Conservation (phyloP, 2,888 invertebrate species). For the Meandrusa payeni region DNA sequence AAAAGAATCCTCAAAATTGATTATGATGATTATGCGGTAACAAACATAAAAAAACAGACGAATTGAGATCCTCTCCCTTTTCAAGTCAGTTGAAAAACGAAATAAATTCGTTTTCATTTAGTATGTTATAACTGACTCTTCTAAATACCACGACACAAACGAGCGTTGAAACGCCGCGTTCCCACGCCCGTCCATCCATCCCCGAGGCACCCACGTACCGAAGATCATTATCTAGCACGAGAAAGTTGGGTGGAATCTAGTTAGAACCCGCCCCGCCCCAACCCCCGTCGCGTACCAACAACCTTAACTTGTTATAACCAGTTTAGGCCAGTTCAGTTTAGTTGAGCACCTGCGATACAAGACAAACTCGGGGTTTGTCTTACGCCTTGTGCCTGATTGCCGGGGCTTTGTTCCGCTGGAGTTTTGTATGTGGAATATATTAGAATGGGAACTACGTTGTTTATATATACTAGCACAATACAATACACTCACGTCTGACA, state of each 20-base stretch:
- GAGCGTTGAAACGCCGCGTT: constrained; percentile 39
- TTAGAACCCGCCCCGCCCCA: constrained; percentile 49
- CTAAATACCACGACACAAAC: too few relatives aligned
- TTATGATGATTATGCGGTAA: too few relatives aligned
- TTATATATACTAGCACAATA: too few relatives aligned
- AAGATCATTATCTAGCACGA: constrained; percentile 77
- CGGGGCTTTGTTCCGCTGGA: constrained; percentile 13
- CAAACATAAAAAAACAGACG: too few relatives aligned
- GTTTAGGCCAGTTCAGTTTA: constrained; percentile 72
- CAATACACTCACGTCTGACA: too few relatives aligned
- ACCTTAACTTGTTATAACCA: constrained; percentile 75
- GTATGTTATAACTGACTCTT: too few relatives aligned
- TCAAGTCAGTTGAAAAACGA: too few relatives aligned
- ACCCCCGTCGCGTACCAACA: constrained; percentile 38
- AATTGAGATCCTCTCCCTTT: too few relatives aligned
- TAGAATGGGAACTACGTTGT: not conserved
- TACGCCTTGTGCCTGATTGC: constrained; percentile 38
- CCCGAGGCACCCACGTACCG: constrained; percentile 64
- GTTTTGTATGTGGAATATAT: constrained; percentile 15
- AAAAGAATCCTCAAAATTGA: too few relatives aligned
- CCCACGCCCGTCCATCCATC: constrained; percentile 33
- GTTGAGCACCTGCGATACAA: constrained; percentile 72
- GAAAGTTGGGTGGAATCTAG: constrained; percentile 77
- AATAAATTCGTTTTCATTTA: too few relatives aligned
- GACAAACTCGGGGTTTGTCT: constrained; percentile 58